phyloP scores from a whole-genome alignment of 2,113 vertebrate genomes.

The Alligator sinensis region DNA sequence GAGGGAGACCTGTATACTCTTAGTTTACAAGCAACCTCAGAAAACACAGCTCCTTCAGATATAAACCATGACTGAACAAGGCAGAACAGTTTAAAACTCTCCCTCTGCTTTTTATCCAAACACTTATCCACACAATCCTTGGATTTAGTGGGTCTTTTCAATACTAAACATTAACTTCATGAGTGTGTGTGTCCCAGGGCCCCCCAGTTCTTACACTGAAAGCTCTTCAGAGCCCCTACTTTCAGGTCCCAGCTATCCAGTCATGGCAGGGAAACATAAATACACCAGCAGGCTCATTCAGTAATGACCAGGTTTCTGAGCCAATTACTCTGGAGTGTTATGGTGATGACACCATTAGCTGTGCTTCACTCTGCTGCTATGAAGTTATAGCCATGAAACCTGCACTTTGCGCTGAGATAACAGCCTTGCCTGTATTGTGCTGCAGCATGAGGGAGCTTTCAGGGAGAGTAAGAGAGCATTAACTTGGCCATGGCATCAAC shows the following conservation, averaged over 20 bases:
- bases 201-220: not conserved
- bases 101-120: not conserved
- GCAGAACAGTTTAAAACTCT: rapidly evolving
- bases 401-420: constrained; percentile 3
- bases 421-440: not conserved
- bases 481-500: not conserved
- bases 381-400: constrained; percentile 1
- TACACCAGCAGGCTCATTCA: not conserved
- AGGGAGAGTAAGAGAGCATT: not conserved
- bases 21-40: not conserved
- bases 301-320: not conserved
- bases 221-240: not conserved
- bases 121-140: not conserved
- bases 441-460: not conserved
- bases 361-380: not conserved
- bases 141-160: not conserved
- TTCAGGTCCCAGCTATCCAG: not conserved
- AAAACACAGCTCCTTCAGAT: not conserved
- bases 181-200: not conserved
- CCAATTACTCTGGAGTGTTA: not conserved
- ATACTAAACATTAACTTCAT: not conserved
- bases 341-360: not conserved
- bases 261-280: not conserved
- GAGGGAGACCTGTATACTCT: not conserved
- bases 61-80: not conserved